Base-by-base conservation (phyloP, 2,888 invertebrate species). In the Cosmopolites sordidus region DNA sequence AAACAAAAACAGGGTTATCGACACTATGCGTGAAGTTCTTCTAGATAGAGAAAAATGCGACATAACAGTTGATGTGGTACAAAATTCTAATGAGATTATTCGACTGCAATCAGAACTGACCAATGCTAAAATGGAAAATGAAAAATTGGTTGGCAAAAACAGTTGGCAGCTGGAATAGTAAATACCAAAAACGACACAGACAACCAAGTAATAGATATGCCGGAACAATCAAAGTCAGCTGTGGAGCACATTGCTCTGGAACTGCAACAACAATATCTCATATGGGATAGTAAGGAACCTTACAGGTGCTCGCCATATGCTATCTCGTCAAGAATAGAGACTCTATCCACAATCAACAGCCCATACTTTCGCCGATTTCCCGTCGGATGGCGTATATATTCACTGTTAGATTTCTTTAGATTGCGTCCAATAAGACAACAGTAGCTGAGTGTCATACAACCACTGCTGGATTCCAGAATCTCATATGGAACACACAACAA, bases 141-240 rank as follows among this genome's bases (percentile, higher is more conserved):
- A 53, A 14, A 41, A 38, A 9, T 18, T 58, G 9, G 60, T n/a
- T n/a, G n/a, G 8, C 61, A 66, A 40, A 40, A 58, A 49, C 33
- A 51, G 52, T 47, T 56, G 16, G 41, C 59, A 14, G 43, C 29
- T 15, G 27, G 51, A 52, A 48, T 55, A 43, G 46, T 51, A 33
- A 47, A 40, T 40, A 17, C 54, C 12, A 48, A 58, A 9, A 61
- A 60, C 8, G 66, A 69, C 41, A 62, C 62, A 2, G 66, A 71
- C 44, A 63, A 65, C 30, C 69, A 71, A 18, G 56, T 69, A 5
- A 65, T 68, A 16, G 60, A 61, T 41, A 64, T 73, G 61, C 47
- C 73, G 17, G 60, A 62, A 29, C 67, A 72, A 54, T 69, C 73
- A 1, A 70, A 67, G 55, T 54, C 60, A 17, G 73, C 73, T 0